A percentile compares a stretch with the other conserved stretches of the same genome.
These are phyloP conservation scores for Phalanger gymnotis DNA, from an alignment of 2,797 vertebrate species.

Conservation along the genomic window DNA sequence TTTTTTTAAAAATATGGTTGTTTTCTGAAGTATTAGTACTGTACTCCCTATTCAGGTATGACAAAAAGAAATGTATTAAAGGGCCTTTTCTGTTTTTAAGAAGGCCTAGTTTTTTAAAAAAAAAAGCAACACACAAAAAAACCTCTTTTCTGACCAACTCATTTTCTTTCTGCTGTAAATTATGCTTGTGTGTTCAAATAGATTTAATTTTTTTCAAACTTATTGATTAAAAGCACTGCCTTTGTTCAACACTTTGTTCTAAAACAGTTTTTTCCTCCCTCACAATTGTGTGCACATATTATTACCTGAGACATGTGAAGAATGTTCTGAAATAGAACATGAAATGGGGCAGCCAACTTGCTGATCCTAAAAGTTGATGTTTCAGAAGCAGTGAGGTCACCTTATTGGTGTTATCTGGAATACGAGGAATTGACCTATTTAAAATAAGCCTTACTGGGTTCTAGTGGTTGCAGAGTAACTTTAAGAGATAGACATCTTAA, in stretches of 20 bases:
- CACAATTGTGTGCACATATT: fast-evolving
- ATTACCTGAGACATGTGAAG: neutral
- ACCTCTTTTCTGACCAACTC: neutral
- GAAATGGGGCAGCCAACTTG: neutral
- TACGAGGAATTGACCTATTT: neutral
- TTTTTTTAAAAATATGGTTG: conserved; percentile 81
- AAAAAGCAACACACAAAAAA: neutral
- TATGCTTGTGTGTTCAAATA: neutral
- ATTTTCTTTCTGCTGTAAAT: conserved; percentile 36
- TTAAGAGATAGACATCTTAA: neutral
- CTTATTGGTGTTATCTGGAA: neutral
- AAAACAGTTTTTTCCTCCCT: neutral
- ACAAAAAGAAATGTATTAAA: conserved; percentile 44
- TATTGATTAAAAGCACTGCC: conserved; percentile 1
- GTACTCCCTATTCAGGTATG: conserved; percentile 39
- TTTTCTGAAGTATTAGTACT: conserved; percentile 48
- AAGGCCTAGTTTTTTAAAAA: conserved; percentile 24
- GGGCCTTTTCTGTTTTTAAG: conserved; percentile 49
- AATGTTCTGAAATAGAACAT: neutral
- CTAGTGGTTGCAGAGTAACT: neutral
- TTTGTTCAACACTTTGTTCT: neutral
- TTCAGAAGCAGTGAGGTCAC: neutral
- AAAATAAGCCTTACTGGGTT: neutral
- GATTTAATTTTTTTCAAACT: conserved; percentile 32
- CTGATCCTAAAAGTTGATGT: neutral